Evolutionary conservation across 2,113 vertebrate genomes (phyloP), one percentile per base, ranked within the genome.

Genomic region (Podilymbus podiceps): DNA sequence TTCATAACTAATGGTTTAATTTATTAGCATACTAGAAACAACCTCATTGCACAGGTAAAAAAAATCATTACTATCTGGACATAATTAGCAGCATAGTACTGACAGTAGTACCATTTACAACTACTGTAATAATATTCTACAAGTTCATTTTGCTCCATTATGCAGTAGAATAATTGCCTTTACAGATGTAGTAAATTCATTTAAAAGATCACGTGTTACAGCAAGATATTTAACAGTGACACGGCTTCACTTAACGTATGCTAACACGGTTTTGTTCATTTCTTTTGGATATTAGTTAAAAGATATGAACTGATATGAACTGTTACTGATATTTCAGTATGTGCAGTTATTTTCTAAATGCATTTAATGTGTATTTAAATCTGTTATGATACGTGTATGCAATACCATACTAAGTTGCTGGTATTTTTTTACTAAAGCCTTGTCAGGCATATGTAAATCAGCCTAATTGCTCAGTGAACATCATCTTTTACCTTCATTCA

Each of bases 391-490:
- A 73, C 64, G 27, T 67, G 18, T 58, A 71, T 66, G 53, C 14
- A 63, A 83, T 42, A 78, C 8, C 33, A 40, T n/a, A 60, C 33
- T 68, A n/a, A 93, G 42, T 38, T 92, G n/a, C 7, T 84, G 42
- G 27, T 67, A 56, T 18, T 44, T 50, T 66, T 77, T 96, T 81
- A 28, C 72, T 35, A 84, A 23, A 85, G 5, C 42, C 47, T 92
- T 94, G 71, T 85, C 92, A 95, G 82, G 68, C 18, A 83, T 13
- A 74, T 31, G 91, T 96, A 95, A 88, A 94, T 97, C 60, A 91
- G 27, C 11, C n/a, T 93, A 88, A 95, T 91, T 97, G 77, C 38
- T 94, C 73, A 88, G 46, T 87, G 69, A 95, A 81, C 31, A 85
- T 76, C 4, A 88, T 90, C 60, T 84, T 96, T 95, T 90, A 89